These are phyloP conservation scores for Agelastica alni DNA, from an alignment of 2,888 invertebrate genomes.

Conservation along the genomic window DNA sequence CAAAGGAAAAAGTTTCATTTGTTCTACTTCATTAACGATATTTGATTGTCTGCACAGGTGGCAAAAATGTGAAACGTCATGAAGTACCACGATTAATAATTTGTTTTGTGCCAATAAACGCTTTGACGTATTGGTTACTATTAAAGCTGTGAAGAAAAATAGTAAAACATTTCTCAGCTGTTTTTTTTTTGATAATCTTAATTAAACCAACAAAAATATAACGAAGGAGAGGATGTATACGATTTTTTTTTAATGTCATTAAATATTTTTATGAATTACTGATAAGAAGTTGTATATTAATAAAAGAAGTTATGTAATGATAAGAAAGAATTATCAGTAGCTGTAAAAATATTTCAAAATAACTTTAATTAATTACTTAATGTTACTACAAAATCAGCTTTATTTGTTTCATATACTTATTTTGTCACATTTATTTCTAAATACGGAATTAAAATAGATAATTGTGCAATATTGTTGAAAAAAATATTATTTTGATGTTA, in stretches of 20 bases:
- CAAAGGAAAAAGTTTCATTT: no score
- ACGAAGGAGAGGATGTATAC: conserved; percentile 18
- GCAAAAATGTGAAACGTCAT: conserved; percentile 30
- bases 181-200: conserved; percentile 8
- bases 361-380: conserved; percentile 10
- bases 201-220: conserved; percentile 14
- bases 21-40: no score
- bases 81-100: conserved; percentile 44
- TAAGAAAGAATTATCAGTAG: conserved; percentile 12
- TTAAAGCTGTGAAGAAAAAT: conserved; percentile 20
- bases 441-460: conserved; percentile 15
- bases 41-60: not conserved
- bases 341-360: conserved; percentile 17
- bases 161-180: conserved; percentile 15
- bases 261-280: conserved; percentile 18
- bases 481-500: conserved; percentile 32
- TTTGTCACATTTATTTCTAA: conserved; percentile 3
- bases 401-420: conserved; percentile 12
- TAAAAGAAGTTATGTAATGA: conserved; percentile 11
- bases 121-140: conserved; percentile 37
- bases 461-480: conserved; percentile 39
- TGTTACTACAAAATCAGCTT: conserved; percentile 14
- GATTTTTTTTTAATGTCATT: conserved; percentile 13
- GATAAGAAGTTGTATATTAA: conserved; percentile 15
- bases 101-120: conserved; percentile 48